Conservation (phyloP, 2,888 invertebrate species). For the Scotopteryx bipunctaria region DNA sequence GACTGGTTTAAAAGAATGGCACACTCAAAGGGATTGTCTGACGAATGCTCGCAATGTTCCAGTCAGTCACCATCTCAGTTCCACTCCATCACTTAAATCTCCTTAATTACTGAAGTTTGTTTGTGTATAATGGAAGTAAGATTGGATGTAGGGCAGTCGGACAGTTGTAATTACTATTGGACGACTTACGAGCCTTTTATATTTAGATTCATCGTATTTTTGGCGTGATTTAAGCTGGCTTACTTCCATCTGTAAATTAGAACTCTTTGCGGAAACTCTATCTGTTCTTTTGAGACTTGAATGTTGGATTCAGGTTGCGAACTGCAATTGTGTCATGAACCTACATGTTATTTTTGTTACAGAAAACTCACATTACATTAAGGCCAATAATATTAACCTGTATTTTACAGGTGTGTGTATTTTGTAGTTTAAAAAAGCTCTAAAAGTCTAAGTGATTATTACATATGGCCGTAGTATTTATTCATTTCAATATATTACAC, state of each 20-base stretch:
- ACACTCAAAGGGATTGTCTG: no score
- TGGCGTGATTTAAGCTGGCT: slow-evolving; percentile 41
- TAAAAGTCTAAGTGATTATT: no score
- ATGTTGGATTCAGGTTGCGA: not conserved
- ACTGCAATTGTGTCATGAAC: not conserved
- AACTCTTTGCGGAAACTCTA: slow-evolving; percentile 18
- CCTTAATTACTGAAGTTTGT: not conserved
- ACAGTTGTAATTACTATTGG: slow-evolving; percentile 38
- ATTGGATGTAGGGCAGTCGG: slow-evolving; percentile 43
- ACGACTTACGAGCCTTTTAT: slow-evolving; percentile 36
- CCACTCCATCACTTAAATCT: not conserved
- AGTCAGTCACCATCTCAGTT: no score
- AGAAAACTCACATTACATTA: no score
- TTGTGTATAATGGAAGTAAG: slow-evolving; percentile 18
- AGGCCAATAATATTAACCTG: no score
- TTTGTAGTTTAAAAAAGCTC: no score
- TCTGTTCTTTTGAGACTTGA: not conserved
- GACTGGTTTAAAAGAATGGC: no score
- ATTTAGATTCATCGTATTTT: slow-evolving; percentile 41
- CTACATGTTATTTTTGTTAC: no score
- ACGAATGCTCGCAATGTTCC: no score
- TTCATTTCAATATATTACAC: no score
- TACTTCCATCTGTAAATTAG: slow-evolving; percentile 36
- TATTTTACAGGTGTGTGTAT: no score
- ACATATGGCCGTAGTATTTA: no score